Evolutionary conservation across 1,140 invertebrate species (phyloP), one percentile per base, ranked within the genome.

Genomic region (Helicoverpa zea): DNA sequence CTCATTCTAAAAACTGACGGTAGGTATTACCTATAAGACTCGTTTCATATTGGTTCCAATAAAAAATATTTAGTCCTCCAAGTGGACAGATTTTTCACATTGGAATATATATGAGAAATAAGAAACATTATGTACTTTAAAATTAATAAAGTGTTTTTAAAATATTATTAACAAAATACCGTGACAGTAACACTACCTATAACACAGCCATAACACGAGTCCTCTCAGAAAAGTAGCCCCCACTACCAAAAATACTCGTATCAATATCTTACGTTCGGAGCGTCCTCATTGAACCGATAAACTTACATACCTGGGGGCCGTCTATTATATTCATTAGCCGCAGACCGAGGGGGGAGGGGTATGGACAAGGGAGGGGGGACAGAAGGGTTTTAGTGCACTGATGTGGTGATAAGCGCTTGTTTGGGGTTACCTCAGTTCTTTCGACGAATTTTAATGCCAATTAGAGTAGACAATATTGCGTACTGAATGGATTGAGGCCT

Each of bases 341-440:
- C 85, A 83, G 80, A 81, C 83, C 79, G 77, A 51, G 80, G 75
- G 74, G 61, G 59, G 79, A 66, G 72, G 82, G 78, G 61, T 54
- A 30, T 35, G 83, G 78, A 75, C 82, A 58, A 51, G 66, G 77
- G 80, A 58, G 78, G 61, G 73, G 35, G 74, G 2, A 59, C 51
- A 43, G 64, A 63, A 84, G 87, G 64, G 79, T 68, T 80, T 92
- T 89, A 92, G 89, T 88, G 84, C 92, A 90, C 81, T 86, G 90
- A 91, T 92, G 92, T 92, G 92, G 52, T 81, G 91, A 89, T 92
- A 92, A 92, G 89, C 92, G 88, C 84, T 88, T 89, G 84, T 92
- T 92, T 91, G 88, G 89, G 92, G 88, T 87, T 88, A 92, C 91
- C 91, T 89, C 89, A 88, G 84, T 91, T 94, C 91, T 93, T 93